These are phyloP conservation scores for Enteromius mattozi DNA, from an alignment of 2,797 vertebrate genomes.

Conservation along the genomic window DNA sequence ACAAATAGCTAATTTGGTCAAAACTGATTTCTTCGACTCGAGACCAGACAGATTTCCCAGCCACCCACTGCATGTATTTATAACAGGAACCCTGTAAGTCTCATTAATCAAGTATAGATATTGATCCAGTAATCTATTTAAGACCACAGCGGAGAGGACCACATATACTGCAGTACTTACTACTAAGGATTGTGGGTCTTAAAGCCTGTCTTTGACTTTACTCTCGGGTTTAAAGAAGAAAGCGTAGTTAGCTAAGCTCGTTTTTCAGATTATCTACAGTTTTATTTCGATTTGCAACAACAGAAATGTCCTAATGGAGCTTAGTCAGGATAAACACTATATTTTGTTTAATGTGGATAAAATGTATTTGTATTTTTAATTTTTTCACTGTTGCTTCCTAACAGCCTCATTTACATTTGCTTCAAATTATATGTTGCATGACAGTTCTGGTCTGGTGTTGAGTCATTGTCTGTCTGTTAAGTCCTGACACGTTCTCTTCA, in stretches of 20 bases:
- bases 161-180: conserved; percentile 19
- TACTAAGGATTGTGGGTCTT: conserved; percentile 13
- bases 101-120: conserved; percentile 57
- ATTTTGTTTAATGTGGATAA: not conserved
- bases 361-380: not conserved
- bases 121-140: conserved; percentile 54
- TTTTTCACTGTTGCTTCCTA: not conserved
- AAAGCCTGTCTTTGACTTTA: conserved; percentile 19
- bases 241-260: not conserved
- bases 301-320: not conserved
- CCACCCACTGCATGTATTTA: conserved; percentile 33
- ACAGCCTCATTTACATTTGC: not conserved
- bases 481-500: not conserved
- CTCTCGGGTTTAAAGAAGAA: conserved; percentile 2
- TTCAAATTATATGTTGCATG: not conserved
- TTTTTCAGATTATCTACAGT: not conserved
- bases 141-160: conserved; percentile 25
- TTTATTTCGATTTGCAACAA: not conserved
- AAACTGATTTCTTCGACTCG: not conserved
- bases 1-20: conserved; percentile 32
- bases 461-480: conserved; percentile 16
- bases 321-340: not conserved
- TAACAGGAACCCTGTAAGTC: conserved; percentile 30
- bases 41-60: conserved; percentile 22
- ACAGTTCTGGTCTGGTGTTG: not conserved